Conservation (phyloP, 2,113 vertebrate genomes). For the Fukomys damarensis region DNA sequence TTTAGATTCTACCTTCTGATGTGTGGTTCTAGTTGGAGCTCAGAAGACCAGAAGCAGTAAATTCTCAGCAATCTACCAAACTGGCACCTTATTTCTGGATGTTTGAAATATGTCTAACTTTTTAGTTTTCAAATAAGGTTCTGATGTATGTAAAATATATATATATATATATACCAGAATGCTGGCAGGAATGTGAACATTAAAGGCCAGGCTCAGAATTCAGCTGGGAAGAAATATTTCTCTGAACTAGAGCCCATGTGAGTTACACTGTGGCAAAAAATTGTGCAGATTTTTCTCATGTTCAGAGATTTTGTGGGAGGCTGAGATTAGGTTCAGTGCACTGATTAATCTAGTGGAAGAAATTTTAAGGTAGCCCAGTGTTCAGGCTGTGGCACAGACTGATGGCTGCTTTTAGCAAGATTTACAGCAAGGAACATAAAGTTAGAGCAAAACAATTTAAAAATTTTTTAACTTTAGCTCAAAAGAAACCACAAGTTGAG, state of each 20-base stretch:
- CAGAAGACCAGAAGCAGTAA: background rate
- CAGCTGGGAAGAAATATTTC: background rate
- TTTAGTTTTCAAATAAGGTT: conserved; percentile 22
- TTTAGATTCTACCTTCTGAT: background rate
- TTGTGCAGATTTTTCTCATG: background rate
- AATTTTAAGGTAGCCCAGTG: background rate
- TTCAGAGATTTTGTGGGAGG: background rate
- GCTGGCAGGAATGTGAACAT: background rate
- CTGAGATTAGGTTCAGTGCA: background rate
- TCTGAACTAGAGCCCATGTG: background rate
- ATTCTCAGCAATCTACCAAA: background rate
- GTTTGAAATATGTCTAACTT: background rate
- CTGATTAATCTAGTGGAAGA: background rate
- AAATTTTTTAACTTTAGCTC: background rate
- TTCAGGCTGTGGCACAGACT: background rate
- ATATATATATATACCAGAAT: background rate
- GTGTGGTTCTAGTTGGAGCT: background rate
- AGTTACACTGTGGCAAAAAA: background rate
- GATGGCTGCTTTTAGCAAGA: background rate
- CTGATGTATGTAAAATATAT: background rate
- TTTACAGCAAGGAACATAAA: background rate
- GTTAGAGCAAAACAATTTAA: background rate
- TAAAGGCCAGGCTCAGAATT: background rate
- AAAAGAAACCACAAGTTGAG: background rate
- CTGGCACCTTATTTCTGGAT: background rate